Conservation (phyloP, 1,140 invertebrate genomes). For the Cardiocondyla obscurior region DNA sequence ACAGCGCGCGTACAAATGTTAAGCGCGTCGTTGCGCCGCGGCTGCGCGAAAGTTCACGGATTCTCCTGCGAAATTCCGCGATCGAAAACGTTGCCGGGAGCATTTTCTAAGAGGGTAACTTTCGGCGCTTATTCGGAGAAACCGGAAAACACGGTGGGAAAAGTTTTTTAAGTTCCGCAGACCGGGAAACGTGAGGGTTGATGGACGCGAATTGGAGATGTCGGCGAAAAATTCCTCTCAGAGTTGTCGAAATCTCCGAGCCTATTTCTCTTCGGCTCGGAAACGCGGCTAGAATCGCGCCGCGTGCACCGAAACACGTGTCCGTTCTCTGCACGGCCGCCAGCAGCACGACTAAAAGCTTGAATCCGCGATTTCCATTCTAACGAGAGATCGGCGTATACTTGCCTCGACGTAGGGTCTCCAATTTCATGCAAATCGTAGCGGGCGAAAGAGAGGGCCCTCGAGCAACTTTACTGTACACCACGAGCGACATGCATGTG, state of each 20-base stretch:
- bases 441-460: conserved; percentile 39
- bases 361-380: conserved; percentile 72
- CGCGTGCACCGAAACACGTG: neutral
- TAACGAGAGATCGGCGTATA: conserved; percentile 67
- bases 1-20: neutral
- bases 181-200: neutral
- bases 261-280: conserved; percentile 25
- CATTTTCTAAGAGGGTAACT: neutral
- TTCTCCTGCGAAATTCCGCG: neutral
- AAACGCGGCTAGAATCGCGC: conserved; percentile 34
- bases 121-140: neutral
- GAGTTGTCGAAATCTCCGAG: conserved; percentile 23
- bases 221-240: neutral
- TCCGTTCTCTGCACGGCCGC: neutral
- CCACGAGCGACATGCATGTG: conserved; percentile 2
- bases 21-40: neutral
- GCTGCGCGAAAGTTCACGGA: neutral
- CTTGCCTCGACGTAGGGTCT: conserved; percentile 60
- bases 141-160: neutral
- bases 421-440: conserved; percentile 74
- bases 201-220: neutral
- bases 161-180: neutral
- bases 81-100: neutral
- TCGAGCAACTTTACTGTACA: conserved; percentile 12
- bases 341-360: conserved; percentile 61